Percentiles rank a stretch among this genome's conserved stretches.
Evolutionary conservation across 2,113 vertebrate species (phyloP).

Genomic region (Centropus bengalensis): DNA sequence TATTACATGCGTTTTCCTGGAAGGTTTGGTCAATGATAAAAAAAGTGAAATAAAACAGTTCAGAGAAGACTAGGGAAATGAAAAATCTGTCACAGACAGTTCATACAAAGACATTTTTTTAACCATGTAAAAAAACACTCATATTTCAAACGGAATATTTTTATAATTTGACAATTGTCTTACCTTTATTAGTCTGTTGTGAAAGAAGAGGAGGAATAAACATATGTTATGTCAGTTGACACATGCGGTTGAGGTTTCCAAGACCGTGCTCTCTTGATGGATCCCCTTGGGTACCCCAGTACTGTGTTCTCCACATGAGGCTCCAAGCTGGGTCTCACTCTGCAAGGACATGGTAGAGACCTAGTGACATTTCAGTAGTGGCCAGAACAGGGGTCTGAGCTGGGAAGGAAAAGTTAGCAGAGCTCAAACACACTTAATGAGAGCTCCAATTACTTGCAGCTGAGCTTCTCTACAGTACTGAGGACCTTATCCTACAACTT

Average conservation of each 20-base stretch:
- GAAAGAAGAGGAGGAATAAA: not conserved
- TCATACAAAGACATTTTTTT: not conserved
- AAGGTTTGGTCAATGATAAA: not conserved
- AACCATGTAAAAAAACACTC: not conserved
- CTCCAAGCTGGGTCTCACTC: not conserved
- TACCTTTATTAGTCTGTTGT: not conserved
- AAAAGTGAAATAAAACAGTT: not conserved
- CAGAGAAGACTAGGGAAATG: not conserved
- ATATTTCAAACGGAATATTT: not conserved
- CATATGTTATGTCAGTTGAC: not conserved
- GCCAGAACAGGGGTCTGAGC: not conserved
- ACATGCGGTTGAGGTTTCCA: not conserved
- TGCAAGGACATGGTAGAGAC: rapidly evolving
- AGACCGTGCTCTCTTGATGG: not conserved
- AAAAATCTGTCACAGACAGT: not conserved
- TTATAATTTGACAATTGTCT: not conserved
- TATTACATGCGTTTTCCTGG: not conserved
- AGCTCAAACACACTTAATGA: not conserved
- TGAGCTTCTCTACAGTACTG: not conserved
- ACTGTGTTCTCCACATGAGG: not conserved
- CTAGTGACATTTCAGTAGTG: not conserved
- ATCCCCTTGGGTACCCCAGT: not conserved
- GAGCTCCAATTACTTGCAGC: not conserved
- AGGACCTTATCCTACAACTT: not conserved
- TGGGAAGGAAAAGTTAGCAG: not conserved